A percentile compares a stretch with the other conserved stretches of the same genome.
These are phyloP conservation scores for Pristionchus maxplancki DNA, from an alignment of 2,888 invertebrate genomes.

Conservation along the genomic window DNA sequence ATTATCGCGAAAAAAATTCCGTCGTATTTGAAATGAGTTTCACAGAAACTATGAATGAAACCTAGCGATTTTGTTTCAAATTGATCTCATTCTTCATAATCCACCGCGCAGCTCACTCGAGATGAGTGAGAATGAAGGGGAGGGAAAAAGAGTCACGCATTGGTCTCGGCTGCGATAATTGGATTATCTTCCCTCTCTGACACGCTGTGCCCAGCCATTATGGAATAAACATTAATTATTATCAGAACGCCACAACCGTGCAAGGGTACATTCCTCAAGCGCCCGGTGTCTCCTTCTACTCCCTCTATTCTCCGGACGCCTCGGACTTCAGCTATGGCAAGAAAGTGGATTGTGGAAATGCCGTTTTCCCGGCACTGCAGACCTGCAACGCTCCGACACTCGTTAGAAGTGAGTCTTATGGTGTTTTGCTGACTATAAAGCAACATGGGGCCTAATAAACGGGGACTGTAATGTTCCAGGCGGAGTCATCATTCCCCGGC, in stretches of 20 bases:
- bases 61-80: too few relatives aligned
- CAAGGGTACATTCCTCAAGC: slow-evolving; percentile 78
- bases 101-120: too few relatives aligned
- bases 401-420: slow-evolving; percentile 61
- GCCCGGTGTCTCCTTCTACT: slow-evolving; percentile 76
- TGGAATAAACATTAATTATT: not conserved
- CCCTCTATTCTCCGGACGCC: slow-evolving; percentile 54
- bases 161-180: too few relatives aligned
- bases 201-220: too few relatives aligned
- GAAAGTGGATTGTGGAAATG: slow-evolving; percentile 57
- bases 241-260: slow-evolving; percentile 59
- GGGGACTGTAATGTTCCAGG: slow-evolving; percentile 74
- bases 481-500: slow-evolving; percentile 82
- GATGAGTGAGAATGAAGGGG: too few relatives aligned
- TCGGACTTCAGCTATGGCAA: slow-evolving; percentile 61
- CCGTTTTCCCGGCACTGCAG: slow-evolving; percentile 63
- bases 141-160: too few relatives aligned
- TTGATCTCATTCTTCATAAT: too few relatives aligned
- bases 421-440: not conserved
- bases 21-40: too few relatives aligned
- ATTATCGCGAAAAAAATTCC: too few relatives aligned
- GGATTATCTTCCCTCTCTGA: too few relatives aligned
- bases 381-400: slow-evolving; percentile 68
- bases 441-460: not conserved
- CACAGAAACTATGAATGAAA: too few relatives aligned